Conservation (phyloP, 2,113 vertebrate species). For the rat (Rattus norvegicus) region GRCr8 NC_086019.1:28919001-28919500, state of each 20-base stretch:
- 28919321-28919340: slow-evolving; percentile 47
- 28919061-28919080: not conserved
- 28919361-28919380: not conserved
- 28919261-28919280: not conserved
- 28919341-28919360: slow-evolving; percentile 47
- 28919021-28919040: not conserved
- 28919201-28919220: not conserved
- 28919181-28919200: slow-evolving; percentile 33
- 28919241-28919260: not conserved
- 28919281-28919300: slow-evolving; percentile 22
- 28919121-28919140: not conserved
- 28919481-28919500: slow-evolving; percentile 57
- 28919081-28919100: too few species aligned
- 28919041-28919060: not conserved
- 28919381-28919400: slow-evolving; percentile 31
- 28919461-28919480: slow-evolving; percentile 27
- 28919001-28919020: not conserved
- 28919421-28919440: not conserved
- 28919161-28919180: slow-evolving; percentile 24
- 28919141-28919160: not conserved
- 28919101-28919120: slow-evolving; percentile 23
- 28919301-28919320: slow-evolving; percentile 54
- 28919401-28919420: not conserved
- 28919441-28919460: slow-evolving; percentile 12
- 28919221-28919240: not conserved